A percentile compares a stretch with the other conserved stretches of the same genome.
These are phyloP conservation scores for Drosophila subsilvestris DNA, from an alignment of 2,888 invertebrate species.

Conservation along the genomic window DNA sequence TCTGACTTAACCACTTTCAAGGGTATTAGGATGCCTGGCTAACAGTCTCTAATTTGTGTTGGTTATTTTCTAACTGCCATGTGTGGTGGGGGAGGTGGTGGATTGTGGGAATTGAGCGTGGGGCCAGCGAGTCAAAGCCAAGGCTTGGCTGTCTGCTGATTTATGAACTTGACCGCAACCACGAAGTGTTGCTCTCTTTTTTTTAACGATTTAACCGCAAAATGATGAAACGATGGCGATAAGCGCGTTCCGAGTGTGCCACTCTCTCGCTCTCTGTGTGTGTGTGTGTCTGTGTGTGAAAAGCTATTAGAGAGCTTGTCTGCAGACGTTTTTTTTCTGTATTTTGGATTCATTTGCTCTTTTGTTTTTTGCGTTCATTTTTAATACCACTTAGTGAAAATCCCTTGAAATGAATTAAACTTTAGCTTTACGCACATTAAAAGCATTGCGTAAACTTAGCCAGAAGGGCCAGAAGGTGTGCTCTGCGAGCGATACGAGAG, in stretches of 20 bases:
- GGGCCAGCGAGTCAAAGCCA: slow-evolving; percentile 16
- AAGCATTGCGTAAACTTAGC: slow-evolving; percentile 6
- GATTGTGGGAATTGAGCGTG: neutral
- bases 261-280: slow-evolving; percentile 11
- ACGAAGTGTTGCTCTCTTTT: slow-evolving; percentile 57
- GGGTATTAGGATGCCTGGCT: slow-evolving; percentile 25
- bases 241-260: slow-evolving; percentile 49
- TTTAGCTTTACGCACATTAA: slow-evolving; percentile 16
- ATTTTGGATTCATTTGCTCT: slow-evolving; percentile 16
- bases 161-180: slow-evolving; percentile 80
- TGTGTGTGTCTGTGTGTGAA: slow-evolving; percentile 51
- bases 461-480: neutral
- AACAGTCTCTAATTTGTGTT: slow-evolving; percentile 40
- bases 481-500: neutral
- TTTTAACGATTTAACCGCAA: slow-evolving; percentile 79
- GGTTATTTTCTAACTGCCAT: slow-evolving; percentile 49
- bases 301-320: slow-evolving; percentile 58
- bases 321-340: slow-evolving; percentile 21
- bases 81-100: slow-evolving; percentile 27
- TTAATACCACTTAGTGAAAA: slow-evolving; percentile 48
- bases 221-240: slow-evolving; percentile 76
- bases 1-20: neutral
- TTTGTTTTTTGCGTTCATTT: slow-evolving; percentile 14
- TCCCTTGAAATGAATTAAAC: slow-evolving; percentile 42
- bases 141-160: slow-evolving; percentile 63